These are phyloP conservation scores for Pachyrhynchus sulphureomaculatus DNA, from an alignment of 1,140 invertebrate species.

Conservation along the genomic window DNA sequence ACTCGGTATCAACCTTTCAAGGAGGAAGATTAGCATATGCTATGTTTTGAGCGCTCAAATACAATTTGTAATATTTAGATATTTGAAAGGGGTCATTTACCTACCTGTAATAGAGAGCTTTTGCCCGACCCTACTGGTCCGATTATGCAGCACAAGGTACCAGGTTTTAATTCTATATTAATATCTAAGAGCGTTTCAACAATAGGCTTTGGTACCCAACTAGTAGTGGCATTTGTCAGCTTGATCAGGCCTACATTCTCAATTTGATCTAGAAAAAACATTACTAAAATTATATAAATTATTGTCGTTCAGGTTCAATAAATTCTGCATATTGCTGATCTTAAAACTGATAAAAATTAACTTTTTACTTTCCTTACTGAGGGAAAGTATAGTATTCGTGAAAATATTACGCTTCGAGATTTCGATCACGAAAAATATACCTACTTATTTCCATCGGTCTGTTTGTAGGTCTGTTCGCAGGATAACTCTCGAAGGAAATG, in stretches of 20 bases:
- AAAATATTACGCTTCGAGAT: no score
- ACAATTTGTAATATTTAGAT: no score
- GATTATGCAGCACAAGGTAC: conserved; percentile 70
- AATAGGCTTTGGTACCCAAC: conserved; percentile 61
- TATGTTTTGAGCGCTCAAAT: no score
- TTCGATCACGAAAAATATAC: no score
- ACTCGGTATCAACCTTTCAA: no score
- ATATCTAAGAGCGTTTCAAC: conserved; percentile 65
- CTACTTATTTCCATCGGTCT: no score
- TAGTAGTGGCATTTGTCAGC: conserved; percentile 58
- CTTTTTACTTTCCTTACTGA: no score
- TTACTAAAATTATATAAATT: conserved; percentile 38
- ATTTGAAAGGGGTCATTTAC: background rate
- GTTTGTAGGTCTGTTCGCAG: no score
- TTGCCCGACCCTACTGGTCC: conserved; percentile 80
- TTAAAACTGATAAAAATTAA: no score
- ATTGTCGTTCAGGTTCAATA: background rate
- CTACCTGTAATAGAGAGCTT: conserved; percentile 72
- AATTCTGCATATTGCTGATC: background rate
- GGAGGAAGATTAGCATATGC: no score
- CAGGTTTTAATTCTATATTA: conserved; percentile 58
- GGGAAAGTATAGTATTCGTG: no score
- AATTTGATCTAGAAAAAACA: conserved; percentile 35
- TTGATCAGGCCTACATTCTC: conserved; percentile 48
- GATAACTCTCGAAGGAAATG: no score